Percentiles rank a stretch among this genome's conserved stretches.
phyloP scores from a whole-genome alignment of 2,888 invertebrate genomes.

The Orchestes rusci region DNA sequence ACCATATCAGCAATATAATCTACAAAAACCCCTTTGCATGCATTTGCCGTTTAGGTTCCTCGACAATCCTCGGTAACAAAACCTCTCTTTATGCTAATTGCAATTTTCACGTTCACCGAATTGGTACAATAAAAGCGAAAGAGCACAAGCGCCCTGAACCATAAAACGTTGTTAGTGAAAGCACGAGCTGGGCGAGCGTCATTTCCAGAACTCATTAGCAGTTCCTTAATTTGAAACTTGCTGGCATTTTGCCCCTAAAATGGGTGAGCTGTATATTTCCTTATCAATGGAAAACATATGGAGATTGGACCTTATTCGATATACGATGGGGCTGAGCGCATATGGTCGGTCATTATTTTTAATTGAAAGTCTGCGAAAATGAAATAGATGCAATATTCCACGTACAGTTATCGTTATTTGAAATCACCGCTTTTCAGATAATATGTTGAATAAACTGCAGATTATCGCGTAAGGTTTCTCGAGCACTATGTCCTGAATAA shows the following conservation, averaged over 20 bases:
- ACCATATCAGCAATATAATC: no score
- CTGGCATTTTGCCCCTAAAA: conserved; percentile 13
- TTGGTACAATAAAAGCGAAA: conserved; percentile 14
- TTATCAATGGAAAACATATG: conserved; percentile 9
- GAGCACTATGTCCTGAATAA: no score
- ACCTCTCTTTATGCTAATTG: conserved; percentile 13
- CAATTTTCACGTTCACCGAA: conserved; percentile 10
- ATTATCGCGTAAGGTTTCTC: no score
- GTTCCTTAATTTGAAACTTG: conserved; percentile 20
- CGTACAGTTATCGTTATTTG: no score
- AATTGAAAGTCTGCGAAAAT: no score
- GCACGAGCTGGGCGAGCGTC: conserved; percentile 13
- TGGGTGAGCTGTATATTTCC: conserved; percentile 9
- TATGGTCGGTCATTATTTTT: no score
- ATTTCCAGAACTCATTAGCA: conserved; percentile 23
- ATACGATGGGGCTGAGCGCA: no score
- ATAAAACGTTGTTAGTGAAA: conserved; percentile 16
- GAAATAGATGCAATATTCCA: no score
- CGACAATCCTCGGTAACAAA: background rate
- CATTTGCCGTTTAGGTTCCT: no score
- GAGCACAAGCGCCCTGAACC: conserved; percentile 12
- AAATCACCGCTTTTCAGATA: no score
- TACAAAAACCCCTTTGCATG: no score
- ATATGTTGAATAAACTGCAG: no score
- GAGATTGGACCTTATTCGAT: background rate